Percentiles rank a stretch among this genome's conserved stretches.
phyloP scores from a whole-genome alignment of 2,113 vertebrate genomes.

The Lichenostomus cassidix region DNA sequence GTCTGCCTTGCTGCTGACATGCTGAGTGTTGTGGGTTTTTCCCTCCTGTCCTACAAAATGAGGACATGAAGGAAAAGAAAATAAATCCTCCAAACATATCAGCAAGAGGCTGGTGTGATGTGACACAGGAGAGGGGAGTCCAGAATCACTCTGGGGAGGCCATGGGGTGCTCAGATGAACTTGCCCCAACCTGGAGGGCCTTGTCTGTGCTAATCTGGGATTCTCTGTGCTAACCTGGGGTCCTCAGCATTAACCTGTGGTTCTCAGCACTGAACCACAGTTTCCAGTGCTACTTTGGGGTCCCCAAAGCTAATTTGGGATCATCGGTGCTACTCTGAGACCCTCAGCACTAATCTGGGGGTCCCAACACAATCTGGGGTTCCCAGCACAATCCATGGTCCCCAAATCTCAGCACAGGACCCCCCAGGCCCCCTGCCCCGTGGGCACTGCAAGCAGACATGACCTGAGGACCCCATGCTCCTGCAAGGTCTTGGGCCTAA shows the following conservation, averaged over 20 bases:
- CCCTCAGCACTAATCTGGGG: neutral
- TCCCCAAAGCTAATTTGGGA: neutral
- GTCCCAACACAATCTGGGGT: neutral
- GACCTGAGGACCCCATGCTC: neutral
- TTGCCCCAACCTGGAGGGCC: neutral
- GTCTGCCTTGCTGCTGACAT: neutral
- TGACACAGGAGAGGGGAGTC: neutral
- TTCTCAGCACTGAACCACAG: neutral
- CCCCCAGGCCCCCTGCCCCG: neutral
- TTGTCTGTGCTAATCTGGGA: neutral
- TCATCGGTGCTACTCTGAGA: neutral
- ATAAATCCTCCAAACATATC: neutral
- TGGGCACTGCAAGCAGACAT: neutral
- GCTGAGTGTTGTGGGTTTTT: fast-evolving
- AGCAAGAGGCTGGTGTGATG: neutral
- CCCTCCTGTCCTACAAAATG: neutral
- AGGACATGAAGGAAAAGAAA: neutral
- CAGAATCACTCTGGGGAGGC: neutral
- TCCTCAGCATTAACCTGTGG: neutral
- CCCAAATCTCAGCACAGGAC: neutral
- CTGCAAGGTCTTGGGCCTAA: neutral
- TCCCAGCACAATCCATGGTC: neutral
- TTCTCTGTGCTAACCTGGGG: neutral
- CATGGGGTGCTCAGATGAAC: neutral
- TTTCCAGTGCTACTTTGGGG: neutral